These are phyloP conservation scores for Pantherophis alleghaniensis DNA, from an alignment of 2,797 vertebrate genomes.

Conservation along the genomic window DNA sequence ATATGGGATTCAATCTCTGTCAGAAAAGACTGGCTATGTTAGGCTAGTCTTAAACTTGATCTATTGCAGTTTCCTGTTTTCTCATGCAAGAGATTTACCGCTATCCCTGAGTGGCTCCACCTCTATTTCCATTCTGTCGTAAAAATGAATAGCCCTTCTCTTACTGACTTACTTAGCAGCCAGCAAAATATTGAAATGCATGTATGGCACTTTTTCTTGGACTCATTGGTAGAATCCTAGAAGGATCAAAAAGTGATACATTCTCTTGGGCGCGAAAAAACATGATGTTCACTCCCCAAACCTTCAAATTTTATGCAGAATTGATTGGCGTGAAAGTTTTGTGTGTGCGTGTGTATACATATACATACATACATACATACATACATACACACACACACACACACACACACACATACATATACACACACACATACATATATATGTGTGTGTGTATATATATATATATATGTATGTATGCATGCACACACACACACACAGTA, in stretches of 20 bases:
- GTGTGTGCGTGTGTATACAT: no score
- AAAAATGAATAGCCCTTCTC: neutral
- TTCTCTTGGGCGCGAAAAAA: neutral
- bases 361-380: no score
- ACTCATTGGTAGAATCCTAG: neutral
- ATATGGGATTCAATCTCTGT: neutral
- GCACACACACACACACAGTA: no score
- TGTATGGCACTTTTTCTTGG: neutral
- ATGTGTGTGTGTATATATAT: no score
- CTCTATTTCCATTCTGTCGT: neutral
- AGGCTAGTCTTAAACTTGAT: neutral
- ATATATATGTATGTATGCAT: no score
- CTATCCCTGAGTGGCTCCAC: neutral
- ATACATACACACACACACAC: fast-evolving
- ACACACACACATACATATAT: no score
- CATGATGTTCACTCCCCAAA: neutral
- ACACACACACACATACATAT: fast-evolving
- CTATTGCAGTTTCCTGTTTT: neutral
- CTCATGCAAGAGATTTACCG: neutral
- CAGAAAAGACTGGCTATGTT: neutral
- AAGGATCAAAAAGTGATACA: neutral
- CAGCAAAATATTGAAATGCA: neutral
- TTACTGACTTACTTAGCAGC: neutral
- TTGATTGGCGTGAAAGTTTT: no score
- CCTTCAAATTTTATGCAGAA: neutral